Evolutionary conservation across 2,797 vertebrate genomes (phyloP).

Genomic region (Macropodus opercularis): DNA sequence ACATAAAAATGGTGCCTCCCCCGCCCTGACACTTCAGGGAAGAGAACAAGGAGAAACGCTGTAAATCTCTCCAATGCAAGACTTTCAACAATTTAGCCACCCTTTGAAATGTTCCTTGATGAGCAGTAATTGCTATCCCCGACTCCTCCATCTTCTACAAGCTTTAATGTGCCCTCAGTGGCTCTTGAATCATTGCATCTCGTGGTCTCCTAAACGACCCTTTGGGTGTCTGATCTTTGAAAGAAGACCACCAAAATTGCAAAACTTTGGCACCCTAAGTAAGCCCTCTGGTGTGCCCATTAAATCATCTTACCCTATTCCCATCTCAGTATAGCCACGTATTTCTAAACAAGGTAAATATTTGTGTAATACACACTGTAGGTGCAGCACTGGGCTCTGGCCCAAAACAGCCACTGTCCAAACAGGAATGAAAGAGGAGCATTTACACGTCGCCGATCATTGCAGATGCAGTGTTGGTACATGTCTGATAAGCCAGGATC

Average conservation of each 20-base stretch:
- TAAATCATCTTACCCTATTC: slow-evolving; percentile 82
- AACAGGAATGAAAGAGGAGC: slow-evolving; percentile 74
- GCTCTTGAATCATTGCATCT: slow-evolving; percentile 72
- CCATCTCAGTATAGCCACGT: slow-evolving; percentile 81
- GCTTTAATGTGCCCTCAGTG: slow-evolving; percentile 77
- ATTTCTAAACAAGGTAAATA: slow-evolving; percentile 85
- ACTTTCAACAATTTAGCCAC: slow-evolving; percentile 66
- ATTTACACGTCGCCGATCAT: slow-evolving; percentile 78
- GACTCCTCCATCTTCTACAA: slow-evolving; percentile 67
- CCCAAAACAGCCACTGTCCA: slow-evolving; percentile 78
- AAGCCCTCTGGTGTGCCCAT: slow-evolving; percentile 75
- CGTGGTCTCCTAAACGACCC: slow-evolving; percentile 75
- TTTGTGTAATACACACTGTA: slow-evolving; percentile 83
- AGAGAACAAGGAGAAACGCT: slow-evolving; percentile 57
- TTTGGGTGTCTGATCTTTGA: slow-evolving; percentile 68
- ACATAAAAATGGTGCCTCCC: slow-evolving; percentile 55
- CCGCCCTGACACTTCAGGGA: slow-evolving; percentile 59
- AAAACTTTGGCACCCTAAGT: slow-evolving; percentile 72
- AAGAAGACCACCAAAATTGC: slow-evolving; percentile 82
- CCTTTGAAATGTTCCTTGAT: slow-evolving; percentile 75
- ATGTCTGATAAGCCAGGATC: slow-evolving; percentile 63
- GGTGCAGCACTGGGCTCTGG: slow-evolving; percentile 76
- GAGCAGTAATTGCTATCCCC: slow-evolving; percentile 71
- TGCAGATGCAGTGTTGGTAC: slow-evolving; percentile 65
- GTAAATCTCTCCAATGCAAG: slow-evolving; percentile 70